Evolutionary conservation across 2,113 vertebrate genomes (phyloP), one percentile per base, ranked within the genome.

Genomic region (Podilymbus podiceps): DNA sequence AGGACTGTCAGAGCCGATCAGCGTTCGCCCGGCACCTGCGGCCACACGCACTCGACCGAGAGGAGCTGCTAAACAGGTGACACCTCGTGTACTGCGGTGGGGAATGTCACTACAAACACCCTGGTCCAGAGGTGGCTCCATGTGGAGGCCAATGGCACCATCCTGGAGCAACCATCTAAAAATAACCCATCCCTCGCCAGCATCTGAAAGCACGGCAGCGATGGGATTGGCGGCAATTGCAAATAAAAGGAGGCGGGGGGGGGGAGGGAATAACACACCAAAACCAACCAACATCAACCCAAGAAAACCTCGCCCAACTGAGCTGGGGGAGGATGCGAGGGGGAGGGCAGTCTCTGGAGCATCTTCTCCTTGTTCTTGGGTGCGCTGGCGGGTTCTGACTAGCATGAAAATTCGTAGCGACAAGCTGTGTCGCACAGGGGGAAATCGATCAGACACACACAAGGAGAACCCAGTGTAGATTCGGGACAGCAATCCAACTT

Each of bases 391-490:
- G 98, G 98, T 98, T 97, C 97, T 97, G 98, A 98, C 98, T 98
- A 97, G 98, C 98, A 98, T 98, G 99, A 98, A 99, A 99, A 99
- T 99, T 98, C 98, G 96, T 99, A 99, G 98, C 99, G 99, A 99
- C 99, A 99, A 98, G 99, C 99, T 98, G 97, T 99, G 98, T 99
- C 96, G 98, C 98, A 98, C 98, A 97, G 98, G 98, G 98, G 98
- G 98, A 99, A 99, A 99, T 99, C 98, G 98, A 99, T 99, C 98
- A 99, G 99, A 99, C 99, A 99, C 99, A 99, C 99, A 98, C 98
- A 98, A 98, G 98, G 98, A 98, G 98, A 99, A 98, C 98, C 94
- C 97, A 98, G 99, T 98, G 99, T 98, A 98, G 99, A 98, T 98
- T 98, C 60, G 98, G 99, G 99, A 99, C 99, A 99, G 99, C 99